Percentiles rank a stretch among this genome's conserved stretches.
phyloP scores from a whole-genome alignment of 2,113 vertebrate genomes.

The Hucho hucho region DNA sequence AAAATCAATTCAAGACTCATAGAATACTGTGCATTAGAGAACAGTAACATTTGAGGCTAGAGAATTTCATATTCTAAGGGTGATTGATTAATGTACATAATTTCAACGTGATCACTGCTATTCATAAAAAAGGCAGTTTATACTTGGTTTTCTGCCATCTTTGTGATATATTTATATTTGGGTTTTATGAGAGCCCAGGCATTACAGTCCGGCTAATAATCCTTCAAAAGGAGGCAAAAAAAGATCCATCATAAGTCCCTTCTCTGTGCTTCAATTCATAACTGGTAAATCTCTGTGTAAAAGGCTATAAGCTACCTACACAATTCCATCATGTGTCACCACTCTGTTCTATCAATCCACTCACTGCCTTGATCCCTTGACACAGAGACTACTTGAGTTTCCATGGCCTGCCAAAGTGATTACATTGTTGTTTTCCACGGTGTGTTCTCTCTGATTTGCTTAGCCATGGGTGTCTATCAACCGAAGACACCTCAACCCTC shows the following conservation, averaged over 20 bases:
- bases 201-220: conserved; percentile 51
- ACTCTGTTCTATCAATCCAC: no score
- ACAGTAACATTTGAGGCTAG: no score
- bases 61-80: no score
- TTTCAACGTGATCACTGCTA: not conserved
- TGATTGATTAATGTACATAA: not conserved
- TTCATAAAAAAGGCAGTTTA: conserved; percentile 9
- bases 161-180: conserved; percentile 47
- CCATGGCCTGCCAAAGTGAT: not conserved
- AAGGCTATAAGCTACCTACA: no score
- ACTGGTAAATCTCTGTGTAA: not conserved
- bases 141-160: conserved; percentile 31
- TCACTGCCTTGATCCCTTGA: no score
- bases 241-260: conserved; percentile 49
- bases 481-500: conserved; percentile 10
- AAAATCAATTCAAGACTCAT: no score
- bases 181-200: conserved; percentile 47
- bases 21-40: no score
- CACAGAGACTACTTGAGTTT: conserved; percentile 1
- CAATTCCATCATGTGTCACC: no score
- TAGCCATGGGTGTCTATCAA: conserved; percentile 22
- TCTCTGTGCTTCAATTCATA: conserved; percentile 33
- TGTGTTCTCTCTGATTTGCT: not conserved
- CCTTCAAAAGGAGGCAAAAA: conserved; percentile 57
- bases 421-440: conserved; percentile 14